Evolutionary conservation across 2,113 vertebrate genomes (phyloP), one percentile per base, ranked within the genome.

Genomic region (Castor canadensis): DNA sequence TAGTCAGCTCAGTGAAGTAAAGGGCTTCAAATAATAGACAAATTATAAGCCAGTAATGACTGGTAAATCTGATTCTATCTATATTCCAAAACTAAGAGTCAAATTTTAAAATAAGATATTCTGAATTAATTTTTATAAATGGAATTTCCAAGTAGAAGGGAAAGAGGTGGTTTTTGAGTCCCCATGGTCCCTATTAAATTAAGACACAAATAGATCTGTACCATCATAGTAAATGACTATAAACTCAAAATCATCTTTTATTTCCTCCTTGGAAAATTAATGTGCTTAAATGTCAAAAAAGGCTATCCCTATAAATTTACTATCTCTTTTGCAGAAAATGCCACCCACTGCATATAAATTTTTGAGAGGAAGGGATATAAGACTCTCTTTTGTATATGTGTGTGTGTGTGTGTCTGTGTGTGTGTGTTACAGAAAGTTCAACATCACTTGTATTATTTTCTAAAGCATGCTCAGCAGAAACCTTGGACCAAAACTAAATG

Each of bases 221-320:
- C 45, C 40, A 67, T 84, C 75, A 73, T 86, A 93, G 81, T 7
- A 26, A 79, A 75, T 52, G 49, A n/a, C 72, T 87, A 85, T 93
- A 91, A 95, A 92, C 49, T 95, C 26, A 87, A 85, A 80, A 49
- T 96, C 69, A 76, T 43, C 47, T 72, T 94, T 91, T 87, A 77
- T 47, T n/a, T 77, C 64, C 89, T 85, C 47, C 60, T 86, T 71
- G 47, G 72, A 77, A 97, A 95, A 92, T 92, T 81, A 87, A 80
- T 45, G 45, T 91, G 52, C 24, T 91, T 84, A 91, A 89, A 95
- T 93, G 64, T 79, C 47, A 93, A 87, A 84, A 88, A 83, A 69
- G 22, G 22, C 6, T 93, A 87, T 3, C 12, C 22, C 35, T 94
- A 1, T 77, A 85, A 90, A 89, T 95, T 96, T 94, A 45, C 38